Percentiles rank a stretch among this genome's conserved stretches.
These are phyloP conservation scores for Lepeophtheirus salmonis DNA, from an alignment of 1,140 invertebrate genomes.

Conservation along the genomic window DNA sequence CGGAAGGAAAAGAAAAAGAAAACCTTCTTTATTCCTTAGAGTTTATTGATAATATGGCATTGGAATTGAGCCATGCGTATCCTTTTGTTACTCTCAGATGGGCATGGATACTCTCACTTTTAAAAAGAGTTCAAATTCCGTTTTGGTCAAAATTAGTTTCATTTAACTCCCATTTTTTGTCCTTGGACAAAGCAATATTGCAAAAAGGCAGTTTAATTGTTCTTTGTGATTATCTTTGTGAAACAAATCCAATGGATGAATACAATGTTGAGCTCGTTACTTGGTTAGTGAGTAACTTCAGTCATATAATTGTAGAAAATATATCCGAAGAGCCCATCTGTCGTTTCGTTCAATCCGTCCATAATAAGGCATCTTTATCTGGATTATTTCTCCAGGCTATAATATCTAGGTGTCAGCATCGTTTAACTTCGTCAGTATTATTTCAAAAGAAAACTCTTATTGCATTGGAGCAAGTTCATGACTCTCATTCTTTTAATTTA, in stretches of 20 bases:
- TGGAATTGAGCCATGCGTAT: constrained; percentile 1
- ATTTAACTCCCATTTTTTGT: not conserved
- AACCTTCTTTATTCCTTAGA: constrained; percentile 6
- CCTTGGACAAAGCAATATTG: constrained; percentile 2
- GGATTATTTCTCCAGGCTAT: constrained; percentile 7
- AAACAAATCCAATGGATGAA: not conserved
- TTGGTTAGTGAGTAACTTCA: constrained; percentile 3
- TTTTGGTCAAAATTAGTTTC: not conserved
- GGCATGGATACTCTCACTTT: constrained; percentile 1
- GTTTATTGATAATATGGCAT: not conserved
- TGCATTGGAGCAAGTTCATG: constrained; percentile 7
- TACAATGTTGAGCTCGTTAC: constrained; percentile 2
- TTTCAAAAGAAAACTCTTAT: not conserved
- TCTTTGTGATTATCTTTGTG: constrained; percentile 11
- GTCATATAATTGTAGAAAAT: not conserved
- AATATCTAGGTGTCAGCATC: not conserved
- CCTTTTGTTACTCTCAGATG: constrained; percentile 8
- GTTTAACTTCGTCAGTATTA: not conserved
- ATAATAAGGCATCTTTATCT: not conserved
- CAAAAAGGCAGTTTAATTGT: not conserved
- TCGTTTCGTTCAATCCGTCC: constrained; percentile 1
- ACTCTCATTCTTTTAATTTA: not conserved
- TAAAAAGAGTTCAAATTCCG: not conserved
- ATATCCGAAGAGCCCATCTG: not conserved
- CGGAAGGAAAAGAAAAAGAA: not conserved